Base-by-base conservation (phyloP, 1,140 invertebrate genomes). In the Drosophila baimaii region DNA sequence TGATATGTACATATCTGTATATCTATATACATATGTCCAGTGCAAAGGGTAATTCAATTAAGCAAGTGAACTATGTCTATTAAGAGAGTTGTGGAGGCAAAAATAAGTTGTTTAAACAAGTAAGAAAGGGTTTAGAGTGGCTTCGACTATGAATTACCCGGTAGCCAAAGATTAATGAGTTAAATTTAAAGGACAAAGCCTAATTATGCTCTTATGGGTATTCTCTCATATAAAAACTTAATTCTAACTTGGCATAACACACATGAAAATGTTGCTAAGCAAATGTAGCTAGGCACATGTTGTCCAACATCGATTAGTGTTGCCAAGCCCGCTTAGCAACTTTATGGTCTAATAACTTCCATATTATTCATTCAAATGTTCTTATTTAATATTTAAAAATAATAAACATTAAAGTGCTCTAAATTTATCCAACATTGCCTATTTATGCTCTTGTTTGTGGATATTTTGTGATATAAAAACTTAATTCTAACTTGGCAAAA, bases 41-140 rank as follows among this genome's bases (percentile, higher is more conserved):
- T 17, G 19, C n/a, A 25, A 31, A 27, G 37, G 61, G 19, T 59
- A 55, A 55, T 15, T 61, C 47, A 23, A 65, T 65, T 33, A 12
- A 31, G 37, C 19, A 43, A 33, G 13, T 33, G 4, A 33, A 33
- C 31, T 59, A 19, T 15, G 27, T 41, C 9, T 13, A 19, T 29
- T 23, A 23, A 56, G 7, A 33, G 12, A 59, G 19, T n/a, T 59
- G 3, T 5, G 0, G 13, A 8, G 2, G 12, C 1, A 19, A 13
- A 13, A 8, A 17, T 13, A 4, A 5, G 12, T 15, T n/a, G 19
- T 33, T 33, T 5, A 15, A 19, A 2, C 2, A 51, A 19, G 1
- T 2, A 21, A 15, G 15, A 47, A 33, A 33, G 12, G 5, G 31
- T 13, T 4, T 33, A 0, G 4, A 33, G 4, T 33, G 29, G 3